These are phyloP conservation scores for Lepus europaeus DNA, from an alignment of 2,113 vertebrate genomes.

Conservation along the genomic window DNA sequence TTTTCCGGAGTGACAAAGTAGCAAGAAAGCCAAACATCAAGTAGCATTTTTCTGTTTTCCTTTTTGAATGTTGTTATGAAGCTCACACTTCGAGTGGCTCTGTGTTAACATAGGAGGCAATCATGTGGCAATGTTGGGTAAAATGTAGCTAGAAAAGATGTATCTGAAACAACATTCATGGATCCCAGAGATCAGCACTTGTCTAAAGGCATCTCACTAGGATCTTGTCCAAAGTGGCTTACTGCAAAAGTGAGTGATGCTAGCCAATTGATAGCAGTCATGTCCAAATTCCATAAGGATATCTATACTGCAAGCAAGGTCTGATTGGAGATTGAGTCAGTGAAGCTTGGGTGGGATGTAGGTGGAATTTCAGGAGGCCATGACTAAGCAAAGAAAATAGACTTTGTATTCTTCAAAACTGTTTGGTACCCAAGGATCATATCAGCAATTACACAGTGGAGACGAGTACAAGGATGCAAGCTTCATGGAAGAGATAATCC, in stretches of 20 bases:
- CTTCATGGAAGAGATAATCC: too few relatives aligned
- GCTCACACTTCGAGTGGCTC: background rate
- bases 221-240: background rate
- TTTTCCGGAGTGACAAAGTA: background rate
- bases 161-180: background rate
- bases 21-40: background rate
- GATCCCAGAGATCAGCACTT: too few relatives aligned
- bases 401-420: background rate
- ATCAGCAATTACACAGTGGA: background rate
- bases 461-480: background rate
- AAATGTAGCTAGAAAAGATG: background rate
- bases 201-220: background rate
- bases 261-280: too few relatives aligned
- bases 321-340: background rate
- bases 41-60: background rate
- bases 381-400: background rate
- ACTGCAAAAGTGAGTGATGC: background rate
- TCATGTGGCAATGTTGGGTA: background rate
- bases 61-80: background rate
- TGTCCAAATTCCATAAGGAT: background rate
- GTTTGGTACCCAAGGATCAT: background rate
- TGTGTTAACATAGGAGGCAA: background rate
- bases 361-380: background rate
- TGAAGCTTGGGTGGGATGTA: background rate
- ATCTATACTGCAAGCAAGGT: background rate